Evolutionary conservation across 1,140 invertebrate genomes (phyloP), one percentile per base, ranked within the genome.

Genomic region (Hesperophylax magnus): DNA sequence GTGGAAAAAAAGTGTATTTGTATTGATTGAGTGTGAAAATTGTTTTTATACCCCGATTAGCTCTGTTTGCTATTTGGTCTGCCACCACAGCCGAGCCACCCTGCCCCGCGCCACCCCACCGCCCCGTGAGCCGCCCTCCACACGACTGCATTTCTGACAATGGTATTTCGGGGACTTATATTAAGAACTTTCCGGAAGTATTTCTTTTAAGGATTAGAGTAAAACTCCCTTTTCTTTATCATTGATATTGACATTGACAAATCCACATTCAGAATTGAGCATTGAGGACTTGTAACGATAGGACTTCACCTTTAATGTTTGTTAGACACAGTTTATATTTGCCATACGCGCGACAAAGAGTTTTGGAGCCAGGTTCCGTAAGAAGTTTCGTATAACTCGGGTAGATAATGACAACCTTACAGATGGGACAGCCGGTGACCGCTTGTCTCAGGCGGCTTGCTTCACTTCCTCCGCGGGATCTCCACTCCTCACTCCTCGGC

Each of bases 11-110:
- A 76, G 87, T 90, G 88, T 90, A 88, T 89, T 14, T 47, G 39
- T 47, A 89, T 88, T 90, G 87, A 90, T 90, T 89, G 87, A 87
- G 89, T 89, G 88, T 90, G 89, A 88, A 88, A 89, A 90, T 90
- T 90, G 88, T 87, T 90, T 89, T 89, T 89, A 87, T 89, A 87
- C 86, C 82, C 85, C 88, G 88, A 89, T 87, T 90, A 90, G 89
- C 85, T 88, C 87, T 87, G 78, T 84, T 75, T 79, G 83, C 77
- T 84, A 79, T 80, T 81, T 84, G 83, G 78, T 81, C 67, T 77
- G 75, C 77, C 78, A 80, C 78, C 69, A 86, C 86, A 86, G 87
- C 79, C 56, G 63, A 61, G 77, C 81, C 82, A 87, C 84, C 84
- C 82, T 81, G 84, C 86, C 82, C 15, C 86, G 85, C 85, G 88